Base-by-base conservation (phyloP, 2,888 invertebrate species). In the Macrosoma leucophasiata region DNA sequence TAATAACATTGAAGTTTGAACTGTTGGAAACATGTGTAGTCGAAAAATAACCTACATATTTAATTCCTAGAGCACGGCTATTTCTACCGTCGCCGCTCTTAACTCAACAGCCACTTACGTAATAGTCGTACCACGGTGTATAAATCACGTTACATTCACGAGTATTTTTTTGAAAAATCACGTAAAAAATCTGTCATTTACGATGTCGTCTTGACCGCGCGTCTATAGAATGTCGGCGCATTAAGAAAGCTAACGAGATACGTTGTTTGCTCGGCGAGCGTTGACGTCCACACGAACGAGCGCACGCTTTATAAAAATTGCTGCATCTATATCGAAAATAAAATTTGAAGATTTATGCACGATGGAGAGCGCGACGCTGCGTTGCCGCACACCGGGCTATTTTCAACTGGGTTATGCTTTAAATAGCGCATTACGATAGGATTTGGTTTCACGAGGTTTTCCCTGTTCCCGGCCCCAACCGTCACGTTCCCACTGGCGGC, bases 381-480 rank as follows among this genome's bases (percentile, higher is more conserved):
- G 79, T 74, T 78, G 74, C 77, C 79, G 76, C 81, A 75, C 74
- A 67, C 68, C 60, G 67, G 58, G 76, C 68, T 84, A 84, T 84
- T 84, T 84, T 72, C 75, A 74, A 72, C 78, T 71, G 71, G 74
- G 82, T 78, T 82, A 79, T 76, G 79, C 81, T 84, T 78, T 75
- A 84, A 84, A 84, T 84, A 84, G 82, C 76, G 62, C 70, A 81
- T 82, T 77, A 79, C 84, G 82, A 79, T 84, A 81, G 84, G 72
- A 84, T 84, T 82, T 79, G 72, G 81, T 84, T 84, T 82, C 84
- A 82, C 74, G 61, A 76, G 74, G 75, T 84, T 82, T 82, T 78
- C 78, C 76, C 78, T 71, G 71, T 74, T 76, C 71, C 59, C 71
- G 67, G 68, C 73, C 64, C 55, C 66, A 52, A 43, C 56, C 58